Evolutionary conservation across 35 echinoderm and acorn worm species (phyloP), one percentile per base, ranked within the genome.

Genomic region (Lytechinus variegatus): DNA sequence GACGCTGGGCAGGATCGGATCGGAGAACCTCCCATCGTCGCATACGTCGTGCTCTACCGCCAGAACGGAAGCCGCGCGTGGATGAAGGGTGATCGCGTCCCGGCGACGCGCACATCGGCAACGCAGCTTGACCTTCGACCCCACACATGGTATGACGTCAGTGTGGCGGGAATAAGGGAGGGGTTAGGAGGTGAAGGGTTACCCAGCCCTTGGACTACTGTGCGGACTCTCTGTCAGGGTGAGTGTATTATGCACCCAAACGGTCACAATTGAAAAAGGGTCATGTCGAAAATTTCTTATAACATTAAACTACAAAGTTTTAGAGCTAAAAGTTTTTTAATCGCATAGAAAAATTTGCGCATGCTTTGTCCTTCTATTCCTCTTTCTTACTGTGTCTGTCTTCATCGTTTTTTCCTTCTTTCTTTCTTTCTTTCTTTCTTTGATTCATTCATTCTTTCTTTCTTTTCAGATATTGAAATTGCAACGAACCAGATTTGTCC

Each of bases 131-230:
- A 54, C 27, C 88, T 96, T 27, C 55, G 11, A 51, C 28, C 92
- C 7, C 86, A 94, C 55, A 97, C 97, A 5, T 60, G 52, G 33
- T 97, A 96, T 89, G 54, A 79, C 13, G 94, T 96, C 53, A 96
- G 95, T 91, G 94, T 97, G 28, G 54, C 94, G 55, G 95, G 94
- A 9, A 89, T 97, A 6, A 94, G 97, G 57, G 97, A 97, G 54
- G 97, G 97, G 21, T 28, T 44, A 52, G 94, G 71, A 27, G 97
- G 97, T 27, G 60, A 86, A 61, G 97, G 97, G n/a, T 61, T 94
- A 0, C 87, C 27, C 27, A 94, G 96, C 90, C 95, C 96, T 54
- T 93, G 9, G 29, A 57, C 53, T 9, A 93, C 92, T 54, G 52
- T 93, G 14, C 92, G 54, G 92, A 93, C 92, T 53, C 12, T 54